phyloP scores from a whole-genome alignment of 2,113 vertebrate species.

The Tinamus guttatus region DNA sequence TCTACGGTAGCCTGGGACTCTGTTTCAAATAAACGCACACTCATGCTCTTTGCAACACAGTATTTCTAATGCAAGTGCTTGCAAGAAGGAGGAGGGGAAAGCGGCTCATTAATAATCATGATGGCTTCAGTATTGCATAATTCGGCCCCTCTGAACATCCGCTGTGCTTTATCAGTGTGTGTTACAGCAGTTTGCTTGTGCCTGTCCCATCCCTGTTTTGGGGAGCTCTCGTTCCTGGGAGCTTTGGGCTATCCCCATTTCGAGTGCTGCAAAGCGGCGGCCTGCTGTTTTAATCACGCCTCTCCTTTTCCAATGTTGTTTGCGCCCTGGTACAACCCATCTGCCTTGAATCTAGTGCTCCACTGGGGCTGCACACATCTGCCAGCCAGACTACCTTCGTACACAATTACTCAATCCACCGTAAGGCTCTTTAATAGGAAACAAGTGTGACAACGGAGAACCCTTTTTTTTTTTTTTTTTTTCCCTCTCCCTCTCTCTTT shows the following conservation, averaged over 20 bases:
- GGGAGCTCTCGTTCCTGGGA: slow-evolving; percentile 65
- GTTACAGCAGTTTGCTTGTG: slow-evolving; percentile 38
- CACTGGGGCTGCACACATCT: slow-evolving; percentile 86
- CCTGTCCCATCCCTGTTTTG: slow-evolving; percentile 26
- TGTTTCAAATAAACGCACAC: slow-evolving; percentile 68
- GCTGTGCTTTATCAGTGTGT: slow-evolving; percentile 1
- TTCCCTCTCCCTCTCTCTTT: background rate
- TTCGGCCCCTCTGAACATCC: background rate
- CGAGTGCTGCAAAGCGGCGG: slow-evolving; percentile 69
- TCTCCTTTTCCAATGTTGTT: slow-evolving; percentile 79
- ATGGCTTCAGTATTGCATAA: slow-evolving; percentile 48
- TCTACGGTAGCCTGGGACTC: slow-evolving; percentile 47
- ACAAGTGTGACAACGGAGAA: slow-evolving; percentile 84
- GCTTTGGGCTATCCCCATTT: slow-evolving; percentile 68
- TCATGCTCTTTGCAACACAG: slow-evolving; percentile 56
- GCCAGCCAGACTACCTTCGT: slow-evolving; percentile 85
- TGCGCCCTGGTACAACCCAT: slow-evolving; percentile 83
- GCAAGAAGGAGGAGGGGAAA: slow-evolving; percentile 30
- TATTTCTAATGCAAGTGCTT: slow-evolving; percentile 52
- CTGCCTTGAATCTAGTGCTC: slow-evolving; percentile 81
- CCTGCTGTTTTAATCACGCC: slow-evolving; percentile 83
- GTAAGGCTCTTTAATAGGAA: slow-evolving; percentile 85
- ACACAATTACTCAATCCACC: slow-evolving; percentile 86
- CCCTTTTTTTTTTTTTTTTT: slow-evolving; percentile 32
- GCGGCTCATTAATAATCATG: slow-evolving; percentile 48